Evolutionary conservation across 2,113 vertebrate genomes (phyloP), one percentile per base, ranked within the genome.

Genomic region (Circaetus cinerascens): DNA sequence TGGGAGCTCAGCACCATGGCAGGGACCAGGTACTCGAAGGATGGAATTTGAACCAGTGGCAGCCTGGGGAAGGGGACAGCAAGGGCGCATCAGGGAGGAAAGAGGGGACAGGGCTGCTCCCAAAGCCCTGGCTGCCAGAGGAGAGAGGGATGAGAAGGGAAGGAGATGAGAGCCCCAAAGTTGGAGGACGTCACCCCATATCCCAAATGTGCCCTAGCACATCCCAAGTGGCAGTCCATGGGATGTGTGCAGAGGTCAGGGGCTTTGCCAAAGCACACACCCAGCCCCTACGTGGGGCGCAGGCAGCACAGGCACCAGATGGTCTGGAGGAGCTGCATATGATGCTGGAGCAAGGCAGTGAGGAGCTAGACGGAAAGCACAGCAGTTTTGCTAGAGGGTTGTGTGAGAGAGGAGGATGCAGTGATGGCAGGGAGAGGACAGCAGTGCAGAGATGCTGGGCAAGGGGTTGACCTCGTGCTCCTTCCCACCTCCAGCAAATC

Each of bases 41-140:
- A 98, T 18, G 98, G 98, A 77, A 98, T 98, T 80, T 99, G 98
- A 80, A 99, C 88, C 89, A 99, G 95, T 0, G 99, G 99, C 74
- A 99, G 82, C 95, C 99, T 99, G 94, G 72, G 88, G 80, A 96
- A 59, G 59, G 27, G 26, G 51, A 97, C 36, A 97, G 67, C 38
- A 90, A 83, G 5, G 5, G 6, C 27, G 50, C 1, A 1, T 59
- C 38, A 94, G 23, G 12, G 26, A 57, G 13, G 20, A 79, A 81
- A n/a, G n/a, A 46, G 17, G 14, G 15, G 40, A 81, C 15, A 60
- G 36, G 25, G 22, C 17, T 79, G 30, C 55, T 87, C 57, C 73
- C 62, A 78, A 78, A 88, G 23, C 22, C 23, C 34, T 59, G 25
- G 13, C 34, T 90, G 17, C 15, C 13, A 38, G 36, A 79, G 23